Evolutionary conservation across 2,888 invertebrate species (phyloP), one percentile per base, ranked within the genome.

Genomic region (Tetramorium bicarinatum): DNA sequence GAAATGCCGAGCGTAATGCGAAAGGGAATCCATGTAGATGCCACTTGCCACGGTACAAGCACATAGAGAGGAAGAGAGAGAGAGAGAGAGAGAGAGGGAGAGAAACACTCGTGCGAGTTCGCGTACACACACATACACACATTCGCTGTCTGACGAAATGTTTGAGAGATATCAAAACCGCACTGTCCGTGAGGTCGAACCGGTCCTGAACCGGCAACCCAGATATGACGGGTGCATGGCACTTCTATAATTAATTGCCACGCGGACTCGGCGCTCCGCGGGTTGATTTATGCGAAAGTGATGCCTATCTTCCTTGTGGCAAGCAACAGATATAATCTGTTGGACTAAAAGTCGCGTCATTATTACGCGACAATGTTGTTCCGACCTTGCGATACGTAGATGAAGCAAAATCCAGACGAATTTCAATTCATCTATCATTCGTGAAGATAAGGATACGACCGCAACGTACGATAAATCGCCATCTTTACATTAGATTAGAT

Each of bases 21-120:
- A 79, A 81, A 87, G 77, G 83, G 80, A 85, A 86, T 88, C 87
- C 76, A 83, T 83, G 88, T 67, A 84, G 79, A 86, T 83, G 80
- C 71, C 18, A 41, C 62, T 59, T 86, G 84, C 82, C 64, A 62
- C 54, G 54, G 67, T 77, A 56, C 41, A 56, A 21, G n/a, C 18
- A 38, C 34, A 64, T 13, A 52, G 15, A 54, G 9, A 11, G 54
- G 21, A 9, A 49, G 44, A 38, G 38, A 38, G 34, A 38, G 52
- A 38, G 21, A 54, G 52, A 52, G 52, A 54, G 21, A 71, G 49
- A 52, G 52, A 54, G n/a, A 71, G 49, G 21, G 38, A 54, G 52
- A 38, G 38, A 38, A 15, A 71, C 21, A 18, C 21, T 25, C 25
- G 18, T 25, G 15, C 49, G 34, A 15, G 38, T 62, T 25, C 21